Percentiles rank a stretch among this genome's conserved stretches.
phyloP scores from a whole-genome alignment of 2,113 vertebrate species.

The Aviceda subcristata region DNA sequence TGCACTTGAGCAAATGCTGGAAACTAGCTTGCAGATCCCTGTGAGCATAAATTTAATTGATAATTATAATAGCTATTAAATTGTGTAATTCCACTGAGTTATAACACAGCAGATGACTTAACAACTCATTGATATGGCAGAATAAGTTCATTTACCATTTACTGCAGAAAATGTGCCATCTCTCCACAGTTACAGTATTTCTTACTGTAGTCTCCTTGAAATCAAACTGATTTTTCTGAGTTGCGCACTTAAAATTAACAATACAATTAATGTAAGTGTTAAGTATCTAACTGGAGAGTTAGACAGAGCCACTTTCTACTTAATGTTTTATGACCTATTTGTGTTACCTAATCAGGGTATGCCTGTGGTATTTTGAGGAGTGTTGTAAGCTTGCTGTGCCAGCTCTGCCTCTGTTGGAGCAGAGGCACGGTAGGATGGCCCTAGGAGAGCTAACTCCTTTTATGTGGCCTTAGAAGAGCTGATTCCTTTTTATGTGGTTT shows the following conservation, averaged over 20 bases:
- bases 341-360: not conserved
- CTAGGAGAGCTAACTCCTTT: not conserved
- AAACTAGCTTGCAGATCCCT: not conserved
- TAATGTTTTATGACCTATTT: not conserved
- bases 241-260: not conserved
- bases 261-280: constrained; percentile 13
- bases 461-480: not conserved
- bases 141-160: not conserved
- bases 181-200: not conserved
- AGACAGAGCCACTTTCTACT: not conserved
- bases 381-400: not conserved
- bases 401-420: not conserved
- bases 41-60: not conserved
- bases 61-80: not conserved
- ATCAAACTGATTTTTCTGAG: not conserved
- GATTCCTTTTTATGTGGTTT: not conserved
- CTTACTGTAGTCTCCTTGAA: not conserved
- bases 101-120: not conserved
- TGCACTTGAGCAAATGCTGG: not conserved
- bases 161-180: not conserved
- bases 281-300: not conserved
- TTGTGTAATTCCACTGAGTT: not conserved
- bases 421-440: not conserved
- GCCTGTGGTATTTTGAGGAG: not conserved
- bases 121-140: not conserved